Evolutionary conservation across 2,888 invertebrate genomes (phyloP).

Genomic region (Mechanitis mazaeus): DNA sequence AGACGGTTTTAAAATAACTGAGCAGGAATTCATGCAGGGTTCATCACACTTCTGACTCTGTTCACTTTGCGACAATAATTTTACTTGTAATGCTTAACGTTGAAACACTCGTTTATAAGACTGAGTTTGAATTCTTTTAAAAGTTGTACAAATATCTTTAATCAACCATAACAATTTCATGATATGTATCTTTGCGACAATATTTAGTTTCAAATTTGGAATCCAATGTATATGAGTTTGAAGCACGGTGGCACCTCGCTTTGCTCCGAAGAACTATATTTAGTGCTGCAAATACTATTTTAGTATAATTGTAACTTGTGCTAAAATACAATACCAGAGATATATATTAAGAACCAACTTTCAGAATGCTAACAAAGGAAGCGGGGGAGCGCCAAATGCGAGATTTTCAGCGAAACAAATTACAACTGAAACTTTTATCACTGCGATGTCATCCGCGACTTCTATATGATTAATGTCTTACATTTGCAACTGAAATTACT

Average conservation of each 20-base stretch:
- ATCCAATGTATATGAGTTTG: too few relatives aligned
- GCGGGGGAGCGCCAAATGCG: constrained; percentile 38
- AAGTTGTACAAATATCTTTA: too few relatives aligned
- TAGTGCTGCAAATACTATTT: too few relatives aligned
- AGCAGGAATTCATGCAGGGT: constrained; percentile 31
- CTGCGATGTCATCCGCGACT: constrained; percentile 24
- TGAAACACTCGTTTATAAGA: constrained; percentile 24
- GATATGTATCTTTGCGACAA: too few relatives aligned
- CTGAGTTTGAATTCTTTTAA: constrained; percentile 19
- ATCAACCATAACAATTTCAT: too few relatives aligned
- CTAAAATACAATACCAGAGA: constrained; percentile 24
- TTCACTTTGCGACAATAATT: constrained; percentile 50
- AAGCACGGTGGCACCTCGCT: too few relatives aligned
- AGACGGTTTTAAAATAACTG: constrained; percentile 34
- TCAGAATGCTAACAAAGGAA: constrained; percentile 54
- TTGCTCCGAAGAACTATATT: too few relatives aligned
- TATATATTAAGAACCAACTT: constrained; percentile 38
- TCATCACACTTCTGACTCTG: constrained; percentile 52
- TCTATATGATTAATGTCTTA: constrained; percentile 5
- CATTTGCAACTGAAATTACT: constrained; percentile 3
- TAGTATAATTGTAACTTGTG: too few relatives aligned
- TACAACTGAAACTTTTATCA: constrained; percentile 25
- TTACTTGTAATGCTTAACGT: constrained; percentile 32
- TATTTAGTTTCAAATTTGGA: too few relatives aligned
- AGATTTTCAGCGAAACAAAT: constrained; percentile 33